Base-by-base conservation (phyloP, 2,113 vertebrate species). In the Upupa epops region DNA sequence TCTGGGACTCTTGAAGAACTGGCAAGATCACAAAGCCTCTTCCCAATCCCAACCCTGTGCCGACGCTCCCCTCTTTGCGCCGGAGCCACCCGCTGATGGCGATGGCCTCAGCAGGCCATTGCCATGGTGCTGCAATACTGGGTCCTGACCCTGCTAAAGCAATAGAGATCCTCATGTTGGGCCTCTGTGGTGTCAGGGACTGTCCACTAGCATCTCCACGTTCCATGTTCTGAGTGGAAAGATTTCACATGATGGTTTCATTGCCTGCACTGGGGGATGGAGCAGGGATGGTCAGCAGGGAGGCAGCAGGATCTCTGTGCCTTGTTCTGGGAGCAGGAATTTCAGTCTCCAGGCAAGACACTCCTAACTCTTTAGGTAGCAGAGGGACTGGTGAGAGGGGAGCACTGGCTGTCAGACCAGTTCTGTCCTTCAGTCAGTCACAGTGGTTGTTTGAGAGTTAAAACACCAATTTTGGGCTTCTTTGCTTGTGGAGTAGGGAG, bases 1-100 rank as follows among this genome's bases (percentile, higher is more conserved):
- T 75, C 68, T 22, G 86, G 71, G 92, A 69, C 21, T 94, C 83
- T 60, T 8, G 45, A 75, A 90, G 86, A 20, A n/a, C 83, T 95
- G 89, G 83, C 4, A 0, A 11, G 66, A 59, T 79, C 28, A 2
- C 45, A 11, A 42, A 55, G 26, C 13, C 29, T 81, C 40, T 17
- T 86, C 83, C 92, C n/a, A 56, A 2, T 37, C 81, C 81, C 88
- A 61, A 21, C 4, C 28, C 55, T 0, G 2, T 5, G 20, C 58
- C 0, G 16, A 13, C 2, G 1, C 29, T 95, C 74, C 68, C 18
- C 17, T 66, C 60, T 17, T 14, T 17, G 20, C 69, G 75, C 20
- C 0, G 0, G 45, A 86, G 80, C 51, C 42, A 86, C 19, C 17
- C 0, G 3, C 73, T 31, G 15, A 6, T 1, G 34, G 22, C 74